These are phyloP conservation scores for Sinocyclocheilus maitianheensis DNA, from an alignment of 2,113 vertebrate species.

Conservation along the genomic window DNA sequence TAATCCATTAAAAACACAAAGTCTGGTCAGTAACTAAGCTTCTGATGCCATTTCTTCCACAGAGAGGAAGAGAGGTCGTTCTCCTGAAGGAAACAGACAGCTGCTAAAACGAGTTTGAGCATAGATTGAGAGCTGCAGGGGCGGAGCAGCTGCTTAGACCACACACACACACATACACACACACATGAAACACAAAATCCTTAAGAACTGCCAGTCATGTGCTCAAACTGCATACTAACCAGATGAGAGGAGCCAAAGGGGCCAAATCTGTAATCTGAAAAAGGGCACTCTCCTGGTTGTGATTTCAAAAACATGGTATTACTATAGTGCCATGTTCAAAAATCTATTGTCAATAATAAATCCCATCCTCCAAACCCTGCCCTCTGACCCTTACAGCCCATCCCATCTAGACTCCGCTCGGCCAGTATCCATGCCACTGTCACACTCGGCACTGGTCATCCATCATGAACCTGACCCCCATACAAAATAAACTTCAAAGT, in stretches of 20 bases:
- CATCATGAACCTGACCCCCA: slow-evolving; percentile 38
- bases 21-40: not conserved
- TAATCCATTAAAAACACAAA: not conserved
- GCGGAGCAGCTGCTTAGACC: slow-evolving; percentile 39
- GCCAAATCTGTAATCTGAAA: slow-evolving; percentile 14
- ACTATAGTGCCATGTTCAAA: not conserved
- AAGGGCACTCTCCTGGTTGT: not conserved
- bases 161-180: slow-evolving; percentile 49
- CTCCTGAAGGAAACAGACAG: slow-evolving; percentile 49
- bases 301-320: slow-evolving; percentile 10
- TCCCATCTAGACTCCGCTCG: not conserved
- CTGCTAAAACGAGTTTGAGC: slow-evolving; percentile 35
- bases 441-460: slow-evolving; percentile 32
- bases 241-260: slow-evolving; percentile 9
- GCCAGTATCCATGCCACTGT: slow-evolving; percentile 22
- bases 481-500: slow-evolving; percentile 49
- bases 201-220: slow-evolving; percentile 41
- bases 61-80: not conserved
- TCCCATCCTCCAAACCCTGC: slow-evolving; percentile 15
- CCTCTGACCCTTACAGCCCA: slow-evolving; percentile 27
- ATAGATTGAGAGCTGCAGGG: not conserved
- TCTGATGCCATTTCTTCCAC: not conserved
- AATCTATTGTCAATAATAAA: not conserved
- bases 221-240: slow-evolving; percentile 24
- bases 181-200: slow-evolving; percentile 1